Evolutionary conservation across 2,888 invertebrate species (phyloP).

Genomic region (Schizotus pectinicornis): DNA sequence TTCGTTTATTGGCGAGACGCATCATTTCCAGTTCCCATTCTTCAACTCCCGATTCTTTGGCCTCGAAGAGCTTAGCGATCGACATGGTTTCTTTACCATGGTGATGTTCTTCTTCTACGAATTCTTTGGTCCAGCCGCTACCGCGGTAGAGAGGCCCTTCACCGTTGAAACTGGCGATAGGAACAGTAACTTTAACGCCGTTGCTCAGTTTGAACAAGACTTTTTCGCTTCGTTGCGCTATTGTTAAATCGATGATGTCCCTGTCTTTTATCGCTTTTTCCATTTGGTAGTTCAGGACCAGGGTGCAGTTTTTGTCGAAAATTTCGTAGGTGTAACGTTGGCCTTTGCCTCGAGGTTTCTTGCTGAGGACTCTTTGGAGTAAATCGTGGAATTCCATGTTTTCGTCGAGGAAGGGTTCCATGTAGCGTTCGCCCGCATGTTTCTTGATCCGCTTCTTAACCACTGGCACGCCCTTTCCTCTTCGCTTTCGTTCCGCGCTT

Average conservation of each 20-base stretch:
- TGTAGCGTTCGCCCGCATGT: constrained; percentile 47
- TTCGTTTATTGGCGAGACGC: constrained; percentile 52
- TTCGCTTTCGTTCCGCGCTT: constrained; percentile 43
- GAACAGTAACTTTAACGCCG: constrained; percentile 73
- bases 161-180: constrained; percentile 54
- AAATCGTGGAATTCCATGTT: constrained; percentile 51
- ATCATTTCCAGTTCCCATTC: constrained; percentile 57
- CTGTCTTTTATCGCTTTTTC: constrained; percentile 79
- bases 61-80: constrained; percentile 68
- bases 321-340: constrained; percentile 75
- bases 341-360: constrained; percentile 63
- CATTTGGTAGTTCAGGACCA: constrained; percentile 74
- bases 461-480: constrained; percentile 53
- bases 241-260: constrained; percentile 76
- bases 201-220: constrained; percentile 72
- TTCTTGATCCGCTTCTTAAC: constrained; percentile 52
- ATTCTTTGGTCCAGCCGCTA: constrained; percentile 63
- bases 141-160: constrained; percentile 50
- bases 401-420: constrained; percentile 53
- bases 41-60: constrained; percentile 54
- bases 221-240: constrained; percentile 76
- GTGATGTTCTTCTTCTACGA: constrained; percentile 54
- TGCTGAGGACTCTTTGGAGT: constrained; percentile 58
- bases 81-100: constrained; percentile 58
- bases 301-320: constrained; percentile 71